Percentiles rank a stretch among this genome's conserved stretches.
These are phyloP conservation scores for Trissolcus japonicus DNA, from an alignment of 2,888 invertebrate genomes.

Conservation along the genomic window DNA sequence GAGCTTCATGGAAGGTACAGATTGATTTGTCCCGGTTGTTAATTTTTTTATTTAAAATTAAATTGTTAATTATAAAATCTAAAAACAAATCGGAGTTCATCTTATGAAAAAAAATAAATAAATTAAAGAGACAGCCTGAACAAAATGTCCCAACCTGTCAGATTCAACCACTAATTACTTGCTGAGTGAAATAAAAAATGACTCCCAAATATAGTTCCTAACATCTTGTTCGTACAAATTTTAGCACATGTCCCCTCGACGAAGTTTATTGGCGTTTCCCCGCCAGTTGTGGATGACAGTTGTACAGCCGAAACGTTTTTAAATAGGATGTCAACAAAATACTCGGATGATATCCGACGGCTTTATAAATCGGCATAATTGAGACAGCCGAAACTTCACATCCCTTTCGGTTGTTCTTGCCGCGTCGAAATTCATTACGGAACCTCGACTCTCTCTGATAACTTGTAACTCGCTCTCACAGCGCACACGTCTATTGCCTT, in stretches of 20 bases:
- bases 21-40: too few relatives aligned
- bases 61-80: too few relatives aligned
- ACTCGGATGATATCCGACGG: conserved; percentile 8
- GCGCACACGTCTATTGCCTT: not conserved
- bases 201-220: too few relatives aligned
- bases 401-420: conserved; percentile 49
- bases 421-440: conserved; percentile 15
- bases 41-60: too few relatives aligned
- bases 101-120: too few relatives aligned
- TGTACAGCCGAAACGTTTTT: conserved; percentile 1
- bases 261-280: conserved; percentile 1
- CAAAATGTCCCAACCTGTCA: too few relatives aligned
- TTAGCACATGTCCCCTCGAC: not conserved
- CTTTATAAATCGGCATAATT: conserved; percentile 61
- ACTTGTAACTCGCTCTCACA: conserved; percentile 2
- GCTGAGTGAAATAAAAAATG: not conserved
- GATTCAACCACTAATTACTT: too few relatives aligned
- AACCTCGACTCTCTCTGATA: conserved; percentile 6
- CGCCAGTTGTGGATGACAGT: not conserved
- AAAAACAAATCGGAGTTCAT: too few relatives aligned
- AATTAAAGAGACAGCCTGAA: too few relatives aligned
- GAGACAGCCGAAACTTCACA: conserved; percentile 38
- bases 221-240: conserved; percentile 1
- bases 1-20: too few relatives aligned
- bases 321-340: conserved; percentile 40